phyloP scores from a whole-genome alignment of 2,888 invertebrate genomes.

The Rotaria socialis region DNA sequence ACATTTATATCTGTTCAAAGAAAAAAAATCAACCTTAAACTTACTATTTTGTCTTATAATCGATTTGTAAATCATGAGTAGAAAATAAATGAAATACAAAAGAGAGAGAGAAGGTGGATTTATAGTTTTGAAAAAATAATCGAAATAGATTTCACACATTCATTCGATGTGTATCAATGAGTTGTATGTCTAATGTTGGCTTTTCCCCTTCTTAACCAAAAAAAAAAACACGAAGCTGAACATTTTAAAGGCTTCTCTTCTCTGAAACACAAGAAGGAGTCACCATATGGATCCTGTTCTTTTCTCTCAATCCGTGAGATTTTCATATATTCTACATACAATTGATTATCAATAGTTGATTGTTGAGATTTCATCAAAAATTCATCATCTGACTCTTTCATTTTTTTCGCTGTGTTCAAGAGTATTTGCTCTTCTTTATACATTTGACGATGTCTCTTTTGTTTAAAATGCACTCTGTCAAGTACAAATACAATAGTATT shows the following conservation, averaged over 20 bases:
- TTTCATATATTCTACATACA: not conserved
- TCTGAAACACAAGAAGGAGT: not conserved
- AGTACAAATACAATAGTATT: constrained; percentile 15
- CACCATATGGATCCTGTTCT: not conserved
- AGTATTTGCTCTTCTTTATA: constrained; percentile 29
- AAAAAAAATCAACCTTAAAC: not conserved
- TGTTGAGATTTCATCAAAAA: constrained; percentile 1
- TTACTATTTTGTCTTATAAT: not conserved
- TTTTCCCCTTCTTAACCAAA: no score
- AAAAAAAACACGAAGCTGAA: no score
- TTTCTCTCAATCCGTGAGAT: no score
- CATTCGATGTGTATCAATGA: no score
- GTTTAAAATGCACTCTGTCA: constrained; percentile 23
- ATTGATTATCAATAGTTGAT: not conserved
- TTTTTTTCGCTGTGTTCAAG: not conserved
- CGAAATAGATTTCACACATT: no score
- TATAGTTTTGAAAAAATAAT: no score
- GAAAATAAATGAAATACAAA: no score
- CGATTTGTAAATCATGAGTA: no score
- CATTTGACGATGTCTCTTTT: not conserved
- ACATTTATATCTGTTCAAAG: not conserved
- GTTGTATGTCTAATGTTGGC: no score
- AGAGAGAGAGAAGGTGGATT: no score
- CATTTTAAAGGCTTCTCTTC: no score
- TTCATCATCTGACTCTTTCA: not conserved